A percentile compares a stretch with the other conserved stretches of the same genome.
phyloP scores from a whole-genome alignment of 2,113 vertebrate species.

The Romanogobio albipinnatus region DNA sequence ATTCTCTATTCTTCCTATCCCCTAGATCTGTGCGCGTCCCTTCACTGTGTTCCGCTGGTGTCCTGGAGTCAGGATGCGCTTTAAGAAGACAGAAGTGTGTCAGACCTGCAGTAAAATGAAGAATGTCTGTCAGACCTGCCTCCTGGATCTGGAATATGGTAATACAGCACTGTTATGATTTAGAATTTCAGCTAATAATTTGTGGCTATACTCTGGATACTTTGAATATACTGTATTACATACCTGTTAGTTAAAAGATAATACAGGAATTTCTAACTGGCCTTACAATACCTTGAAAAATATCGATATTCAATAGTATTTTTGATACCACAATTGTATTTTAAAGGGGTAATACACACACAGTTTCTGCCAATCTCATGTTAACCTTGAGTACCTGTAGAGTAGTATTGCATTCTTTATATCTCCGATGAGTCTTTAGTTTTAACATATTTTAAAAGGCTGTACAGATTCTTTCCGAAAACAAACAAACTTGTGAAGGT shows the following conservation, averaged over 20 bases:
- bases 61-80: constrained; percentile 95
- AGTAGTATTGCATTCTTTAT: too few species aligned
- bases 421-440: too few species aligned
- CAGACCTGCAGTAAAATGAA: constrained; percentile 99
- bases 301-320: neutral
- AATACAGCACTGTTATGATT: constrained; percentile 53
- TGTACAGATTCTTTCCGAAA: too few species aligned
- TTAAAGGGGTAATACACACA: too few species aligned
- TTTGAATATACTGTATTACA: too few species aligned
- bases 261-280: neutral
- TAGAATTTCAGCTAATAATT: neutral
- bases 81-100: constrained; percentile 99
- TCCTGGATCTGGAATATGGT: constrained; percentile 98
- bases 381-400: too few species aligned
- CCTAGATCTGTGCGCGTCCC: constrained; percentile 94
- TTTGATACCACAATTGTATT: neutral
- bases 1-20: neutral
- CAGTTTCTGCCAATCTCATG: too few species aligned
- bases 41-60: constrained; percentile 99
- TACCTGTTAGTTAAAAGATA: neutral
- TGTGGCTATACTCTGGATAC: neutral
- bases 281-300: neutral
- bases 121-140: constrained; percentile 97
- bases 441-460: too few species aligned
- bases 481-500: too few species aligned